Percentiles rank a stretch among this genome's conserved stretches.
Evolutionary conservation across 2,888 invertebrate species (phyloP).

Genomic region (Alitta virens): DNA sequence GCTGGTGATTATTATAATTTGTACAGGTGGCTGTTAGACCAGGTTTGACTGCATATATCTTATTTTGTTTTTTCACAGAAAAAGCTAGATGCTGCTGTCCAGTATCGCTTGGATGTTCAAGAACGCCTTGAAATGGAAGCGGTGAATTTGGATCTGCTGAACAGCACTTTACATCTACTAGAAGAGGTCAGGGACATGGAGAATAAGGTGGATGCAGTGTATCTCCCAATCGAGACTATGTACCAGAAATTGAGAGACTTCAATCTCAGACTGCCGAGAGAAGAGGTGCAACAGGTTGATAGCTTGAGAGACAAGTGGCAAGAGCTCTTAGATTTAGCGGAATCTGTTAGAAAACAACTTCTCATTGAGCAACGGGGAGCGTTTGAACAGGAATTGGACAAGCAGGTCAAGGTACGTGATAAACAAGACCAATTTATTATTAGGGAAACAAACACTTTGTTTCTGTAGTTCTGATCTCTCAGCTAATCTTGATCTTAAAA

Average conservation of each 20-base stretch:
- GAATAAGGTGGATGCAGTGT: constrained; percentile 56
- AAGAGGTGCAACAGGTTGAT: constrained; percentile 54
- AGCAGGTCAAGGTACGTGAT: constrained; percentile 57
- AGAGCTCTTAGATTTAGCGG: constrained; percentile 51
- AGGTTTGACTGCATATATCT: no score
- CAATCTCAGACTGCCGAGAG: constrained; percentile 50
- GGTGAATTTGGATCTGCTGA: constrained; percentile 54
- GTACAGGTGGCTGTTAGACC: no score
- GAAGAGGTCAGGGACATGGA: constrained; percentile 57
- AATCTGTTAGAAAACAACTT: constrained; percentile 48
- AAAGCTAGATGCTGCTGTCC: constrained; percentile 50
- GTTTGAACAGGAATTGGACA: constrained; percentile 57
- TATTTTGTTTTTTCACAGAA: constrained; percentile 43
- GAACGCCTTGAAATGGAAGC: constrained; percentile 49
- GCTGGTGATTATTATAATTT: no score
- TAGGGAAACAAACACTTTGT: no score
- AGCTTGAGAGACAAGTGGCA: constrained; percentile 51
- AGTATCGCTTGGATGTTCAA: constrained; percentile 47
- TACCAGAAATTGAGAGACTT: constrained; percentile 53
- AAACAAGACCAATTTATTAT: no score
- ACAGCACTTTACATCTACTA: constrained; percentile 52
- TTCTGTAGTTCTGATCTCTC: no score
- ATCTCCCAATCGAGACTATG: constrained; percentile 56
- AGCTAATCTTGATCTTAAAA: no score
- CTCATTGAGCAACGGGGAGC: constrained; percentile 52